Base-by-base conservation (phyloP, 2,113 vertebrate genomes). In the Uria lomvia region DNA sequence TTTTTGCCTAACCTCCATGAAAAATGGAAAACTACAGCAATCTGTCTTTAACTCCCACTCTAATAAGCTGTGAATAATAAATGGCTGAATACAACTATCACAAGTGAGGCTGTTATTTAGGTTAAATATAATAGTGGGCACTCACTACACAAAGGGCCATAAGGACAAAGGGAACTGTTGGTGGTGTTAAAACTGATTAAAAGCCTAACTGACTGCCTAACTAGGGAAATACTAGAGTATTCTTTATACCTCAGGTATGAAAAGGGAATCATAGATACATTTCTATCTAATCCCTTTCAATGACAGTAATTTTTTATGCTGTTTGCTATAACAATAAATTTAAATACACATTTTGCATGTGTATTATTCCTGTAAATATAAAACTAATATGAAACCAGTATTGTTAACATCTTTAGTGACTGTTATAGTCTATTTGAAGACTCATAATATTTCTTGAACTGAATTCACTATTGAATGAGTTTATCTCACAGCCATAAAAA, bases 31-130 rank as follows among this genome's bases (percentile, higher is more conserved):
- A 75, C 63, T 81, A 77, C 59, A 86, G 79, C 90, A 88, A 91
- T 93, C 82, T 93, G 86, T 96, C 92, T 85, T 74, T 76, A 80
- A 77, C 79, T 93, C 88, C 88, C 81, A 95, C 93, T 77, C 88
- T 83, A 74, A 80, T 76, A 93, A 96, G 68, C 86, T 95, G 88
- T 91, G 94, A 96, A 95, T 86, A 96, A 93, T 70, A 93, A 88
- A 86, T 29, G 76, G 26, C 75, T 94, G 96, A 96, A 95, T n/a
- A 76, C n/a, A 96, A 27, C 38, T 59, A 77, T 36, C 50, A 52
- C 71, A 86, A 92, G 43, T 30, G 74, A 84, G 72, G 34, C 55
- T 93, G 68, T 43, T 88, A 26, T 88, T 94, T 67, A 50, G 52
- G 42, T 71, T 80, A 72, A 91, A 86, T 53, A 75, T 38, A 94